A percentile compares a stretch with the other conserved stretches of the same genome.
These are phyloP conservation scores for Nyctalus aviator DNA, from an alignment of 2,797 vertebrate species.

Conservation along the genomic window DNA sequence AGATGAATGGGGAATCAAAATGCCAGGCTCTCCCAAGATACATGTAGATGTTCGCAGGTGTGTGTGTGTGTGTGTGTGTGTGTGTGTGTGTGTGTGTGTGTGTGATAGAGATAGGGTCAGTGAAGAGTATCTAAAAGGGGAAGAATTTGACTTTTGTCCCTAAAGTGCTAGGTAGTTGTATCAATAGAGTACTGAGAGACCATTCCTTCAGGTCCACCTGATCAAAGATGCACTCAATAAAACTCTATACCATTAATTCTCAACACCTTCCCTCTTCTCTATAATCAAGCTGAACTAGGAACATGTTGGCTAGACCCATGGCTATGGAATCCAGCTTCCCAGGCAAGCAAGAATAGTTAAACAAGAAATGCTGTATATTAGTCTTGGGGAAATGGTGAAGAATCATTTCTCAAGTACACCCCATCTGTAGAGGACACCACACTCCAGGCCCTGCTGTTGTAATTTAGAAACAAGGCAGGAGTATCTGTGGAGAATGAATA, in stretches of 20 bases:
- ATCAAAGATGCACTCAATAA: conserved; percentile 31
- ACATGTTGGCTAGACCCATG: not conserved
- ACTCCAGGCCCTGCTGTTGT: not conserved
- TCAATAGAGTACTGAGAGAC: not conserved
- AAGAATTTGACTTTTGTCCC: conserved; percentile 46
- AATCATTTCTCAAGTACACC: not conserved
- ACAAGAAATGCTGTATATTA: conserved; percentile 18
- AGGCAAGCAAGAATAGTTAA: not conserved
- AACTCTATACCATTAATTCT: not conserved
- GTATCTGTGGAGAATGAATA: conserved; percentile 6
- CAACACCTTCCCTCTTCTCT: not conserved
- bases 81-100: not conserved
- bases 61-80: not conserved
- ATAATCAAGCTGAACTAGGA: conserved; percentile 25
- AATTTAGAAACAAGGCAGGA: conserved; percentile 31
- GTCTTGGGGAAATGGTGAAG: conserved; percentile 18
- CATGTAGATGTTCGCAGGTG: not conserved
- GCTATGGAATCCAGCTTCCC: not conserved
- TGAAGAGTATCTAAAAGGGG: not conserved
- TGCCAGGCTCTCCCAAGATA: not conserved
- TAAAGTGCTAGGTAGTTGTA: not conserved
- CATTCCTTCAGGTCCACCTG: not conserved
- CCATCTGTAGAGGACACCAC: not conserved
- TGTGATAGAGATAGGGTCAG: not conserved
- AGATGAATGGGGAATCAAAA: not conserved